Evolutionary conservation across 2,113 vertebrate species (phyloP).

Genomic region (Ciconia maguari): DNA sequence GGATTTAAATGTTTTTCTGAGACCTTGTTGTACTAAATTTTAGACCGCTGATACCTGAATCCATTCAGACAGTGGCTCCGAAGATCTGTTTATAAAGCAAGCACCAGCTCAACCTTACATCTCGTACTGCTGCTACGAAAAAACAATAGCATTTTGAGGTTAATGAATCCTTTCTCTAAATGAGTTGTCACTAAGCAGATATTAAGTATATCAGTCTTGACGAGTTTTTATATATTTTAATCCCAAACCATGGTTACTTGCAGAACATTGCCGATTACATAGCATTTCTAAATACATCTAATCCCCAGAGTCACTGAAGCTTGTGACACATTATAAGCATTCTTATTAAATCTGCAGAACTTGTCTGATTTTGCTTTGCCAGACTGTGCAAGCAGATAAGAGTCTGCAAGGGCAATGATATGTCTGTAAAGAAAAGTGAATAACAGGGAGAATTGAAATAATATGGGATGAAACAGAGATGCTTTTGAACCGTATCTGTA

Average conservation of each 20-base stretch:
- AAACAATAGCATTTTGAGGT: not conserved
- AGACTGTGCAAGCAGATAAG: not conserved
- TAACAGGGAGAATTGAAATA: not conserved
- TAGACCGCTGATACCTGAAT: not conserved
- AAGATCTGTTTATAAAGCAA: not conserved
- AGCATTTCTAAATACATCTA: conserved; percentile 27
- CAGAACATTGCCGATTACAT: not conserved
- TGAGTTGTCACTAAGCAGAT: conserved; percentile 25
- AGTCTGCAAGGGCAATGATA: not conserved
- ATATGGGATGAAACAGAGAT: not conserved
- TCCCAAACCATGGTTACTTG: not conserved
- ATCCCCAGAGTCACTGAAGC: conserved; percentile 28
- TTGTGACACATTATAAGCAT: not conserved
- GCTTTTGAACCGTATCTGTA: not conserved
- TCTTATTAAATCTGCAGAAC: not conserved
- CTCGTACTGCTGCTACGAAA: not conserved
- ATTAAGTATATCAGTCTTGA: not conserved
- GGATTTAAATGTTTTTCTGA: not conserved
- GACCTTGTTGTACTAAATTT: not conserved
- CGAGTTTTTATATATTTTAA: conserved; percentile 30
- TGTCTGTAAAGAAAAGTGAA: not conserved
- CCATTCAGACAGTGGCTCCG: not conserved
- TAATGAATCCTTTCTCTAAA: conserved; percentile 24
- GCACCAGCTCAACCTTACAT: not conserved
- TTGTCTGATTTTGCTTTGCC: not conserved